A percentile compares a stretch with the other conserved stretches of the same genome.
Evolutionary conservation across 2,797 vertebrate species (phyloP).

Genomic region (Hypotaenidia philippensis): DNA sequence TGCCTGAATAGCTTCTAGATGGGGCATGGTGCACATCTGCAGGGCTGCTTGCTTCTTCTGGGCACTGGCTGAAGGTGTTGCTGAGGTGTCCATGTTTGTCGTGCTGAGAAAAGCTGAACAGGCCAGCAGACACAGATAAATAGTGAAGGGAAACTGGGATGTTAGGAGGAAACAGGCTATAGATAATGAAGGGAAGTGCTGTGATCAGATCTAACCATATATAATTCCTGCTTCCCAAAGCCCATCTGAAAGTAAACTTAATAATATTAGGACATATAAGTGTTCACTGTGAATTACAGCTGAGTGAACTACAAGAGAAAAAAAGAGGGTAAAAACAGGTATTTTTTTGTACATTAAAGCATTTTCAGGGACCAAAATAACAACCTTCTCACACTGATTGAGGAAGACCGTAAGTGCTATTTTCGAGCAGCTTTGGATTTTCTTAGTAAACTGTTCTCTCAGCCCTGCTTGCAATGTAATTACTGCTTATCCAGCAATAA

Average conservation of each 20-base stretch:
- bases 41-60: neutral
- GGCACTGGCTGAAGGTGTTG: neutral
- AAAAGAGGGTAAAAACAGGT: neutral
- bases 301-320: neutral
- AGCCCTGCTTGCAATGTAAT: neutral
- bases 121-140: neutral
- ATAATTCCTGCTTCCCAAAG: neutral
- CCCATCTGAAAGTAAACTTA: neutral
- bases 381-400: neutral
- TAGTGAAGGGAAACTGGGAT: neutral
- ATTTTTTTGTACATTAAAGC: neutral
- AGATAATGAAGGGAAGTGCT: neutral
- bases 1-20: neutral
- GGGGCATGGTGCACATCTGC: neutral
- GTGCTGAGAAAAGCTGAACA: neutral
- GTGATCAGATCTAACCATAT: neutral
- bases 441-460: neutral
- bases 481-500: conserved; percentile 36
- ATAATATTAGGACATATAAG: neutral
- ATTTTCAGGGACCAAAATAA: conserved; percentile 25
- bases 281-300: neutral
- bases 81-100: neutral
- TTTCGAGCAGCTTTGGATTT: conserved; percentile 32
- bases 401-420: neutral
- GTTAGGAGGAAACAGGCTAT: neutral